phyloP scores from a whole-genome alignment of 53 echinoderm and acorn worm species.

The Echinometra lucunter region DNA sequence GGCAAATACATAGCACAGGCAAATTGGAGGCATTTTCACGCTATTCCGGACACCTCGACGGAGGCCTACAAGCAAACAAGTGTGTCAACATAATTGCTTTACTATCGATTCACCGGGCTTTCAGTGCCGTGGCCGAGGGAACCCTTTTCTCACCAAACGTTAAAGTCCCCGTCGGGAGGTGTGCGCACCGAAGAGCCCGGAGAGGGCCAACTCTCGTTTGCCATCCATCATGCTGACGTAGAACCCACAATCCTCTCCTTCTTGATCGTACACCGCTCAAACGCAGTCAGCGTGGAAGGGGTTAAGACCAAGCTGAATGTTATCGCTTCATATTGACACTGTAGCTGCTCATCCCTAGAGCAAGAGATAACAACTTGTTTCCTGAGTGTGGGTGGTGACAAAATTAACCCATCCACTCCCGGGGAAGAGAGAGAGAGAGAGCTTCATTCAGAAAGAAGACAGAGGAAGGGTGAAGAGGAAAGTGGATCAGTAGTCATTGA shows the following conservation, averaged over 20 bases:
- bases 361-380: constrained; percentile 63
- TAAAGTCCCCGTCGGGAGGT: constrained; percentile 53
- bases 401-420: background rate
- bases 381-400: background rate
- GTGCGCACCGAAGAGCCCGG: background rate
- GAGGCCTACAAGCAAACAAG: constrained; percentile 68
- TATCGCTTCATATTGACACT: constrained; percentile 47
- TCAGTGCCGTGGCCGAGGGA: constrained; percentile 46
- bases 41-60: constrained; percentile 53
- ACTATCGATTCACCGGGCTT: constrained; percentile 67
- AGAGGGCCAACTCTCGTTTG: constrained; percentile 15
- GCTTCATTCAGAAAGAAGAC: background rate
- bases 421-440: background rate
- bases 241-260: background rate
- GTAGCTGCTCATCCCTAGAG: constrained; percentile 46
- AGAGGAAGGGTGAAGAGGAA: background rate
- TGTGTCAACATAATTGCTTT: constrained; percentile 74
- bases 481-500: constrained; percentile 41
- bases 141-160: constrained; percentile 49
- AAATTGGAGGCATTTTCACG: constrained; percentile 69
- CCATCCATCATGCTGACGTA: constrained; percentile 29
- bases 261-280: background rate
- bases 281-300: background rate
- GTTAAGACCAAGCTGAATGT: constrained; percentile 4
- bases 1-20: constrained; percentile 34